Evolutionary conservation across 30 jellyfish, hydroid and myxozoan genomes (phyloP), one percentile per base, ranked within the genome.

Genomic region (Nemopilema nomurai): DNA sequence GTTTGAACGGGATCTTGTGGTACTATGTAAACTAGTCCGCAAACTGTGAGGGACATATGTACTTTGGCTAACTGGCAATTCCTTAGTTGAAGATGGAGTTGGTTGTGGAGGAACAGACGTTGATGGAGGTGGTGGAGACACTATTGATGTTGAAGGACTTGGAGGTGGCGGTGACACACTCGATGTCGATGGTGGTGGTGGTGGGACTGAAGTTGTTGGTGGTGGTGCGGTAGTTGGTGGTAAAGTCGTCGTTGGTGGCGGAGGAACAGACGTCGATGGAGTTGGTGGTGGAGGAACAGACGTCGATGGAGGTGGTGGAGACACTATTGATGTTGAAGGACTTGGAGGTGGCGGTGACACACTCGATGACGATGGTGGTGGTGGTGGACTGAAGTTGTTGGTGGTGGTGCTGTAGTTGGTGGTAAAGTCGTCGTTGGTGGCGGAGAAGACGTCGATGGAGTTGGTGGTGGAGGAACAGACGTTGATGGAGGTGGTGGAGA

Each of bases 361-460:
- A 20, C 57, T 41, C 57, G 74, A 41, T 41, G 85, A 53, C n/a
- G 85, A 53, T 0, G 67, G 27, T 23, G n/a, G n/a, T n/a, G 52
- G 27, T 19, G 74, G 22, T 41, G 84, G 20, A 68, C 71, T 33
- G 84, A 68, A 26, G 82, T 52, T 18, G 67, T 24, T 41, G 53
- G 41, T 13, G 84, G 27, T 13, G 84, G 50, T 33, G 66, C 49
- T 71, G 84, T 52, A 24, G 67, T 18, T 74, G 84, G 84, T 33
- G 84, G 84, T 50, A 31, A 22, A 1, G 72, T 26, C 4, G 85
- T 75, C 1, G 74, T 75, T 75, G 85, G 85, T 49, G 85, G 85
- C 51, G 85, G 85, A 49, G 57, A 27, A 7, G 69, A 7, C 20
- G 30, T 21, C 16, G 82, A 8, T 9, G 82, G 4, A 1, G 84